A percentile compares a stretch with the other conserved stretches of the same genome.
Conservation (phyloP, 2,113 vertebrate genomes). For the Bungarus multicinctus region DNA sequence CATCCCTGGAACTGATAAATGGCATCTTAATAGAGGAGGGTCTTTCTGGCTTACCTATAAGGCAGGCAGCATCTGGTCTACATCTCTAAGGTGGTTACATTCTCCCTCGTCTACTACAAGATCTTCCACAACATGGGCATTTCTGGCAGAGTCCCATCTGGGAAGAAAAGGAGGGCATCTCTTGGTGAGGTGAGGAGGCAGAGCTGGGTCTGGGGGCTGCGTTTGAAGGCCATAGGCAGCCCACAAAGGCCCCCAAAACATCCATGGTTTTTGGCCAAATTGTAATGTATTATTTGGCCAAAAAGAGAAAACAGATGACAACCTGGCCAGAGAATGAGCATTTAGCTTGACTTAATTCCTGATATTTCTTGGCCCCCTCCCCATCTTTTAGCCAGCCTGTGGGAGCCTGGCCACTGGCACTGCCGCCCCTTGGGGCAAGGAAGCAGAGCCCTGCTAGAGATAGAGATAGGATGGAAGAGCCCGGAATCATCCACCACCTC, state of each 20-base stretch:
- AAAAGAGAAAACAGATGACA: background rate
- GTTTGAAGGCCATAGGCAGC: background rate
- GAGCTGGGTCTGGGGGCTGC: background rate
- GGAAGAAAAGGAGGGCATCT: background rate
- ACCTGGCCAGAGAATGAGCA: background rate
- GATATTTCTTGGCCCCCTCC: background rate
- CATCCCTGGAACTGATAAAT: background rate
- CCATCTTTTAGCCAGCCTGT: background rate
- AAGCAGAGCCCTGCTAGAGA: background rate
- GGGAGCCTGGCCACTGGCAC: background rate
- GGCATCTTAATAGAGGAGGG: background rate
- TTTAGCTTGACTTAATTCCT: background rate
- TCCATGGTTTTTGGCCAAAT: background rate
- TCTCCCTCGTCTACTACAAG: background rate
- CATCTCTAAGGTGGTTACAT: background rate
- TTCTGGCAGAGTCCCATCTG: background rate
- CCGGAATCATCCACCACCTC: background rate
- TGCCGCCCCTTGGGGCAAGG: background rate
- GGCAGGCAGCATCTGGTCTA: background rate
- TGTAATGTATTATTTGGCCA: background rate
- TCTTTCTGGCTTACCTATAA: background rate
- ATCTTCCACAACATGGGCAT: background rate
- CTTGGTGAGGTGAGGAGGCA: background rate
- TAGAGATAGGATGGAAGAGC: background rate
- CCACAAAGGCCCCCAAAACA: background rate